A percentile compares a stretch with the other conserved stretches of the same genome.
Evolutionary conservation across 2,888 invertebrate species (phyloP).

Genomic region (Perithous albicinctus): DNA sequence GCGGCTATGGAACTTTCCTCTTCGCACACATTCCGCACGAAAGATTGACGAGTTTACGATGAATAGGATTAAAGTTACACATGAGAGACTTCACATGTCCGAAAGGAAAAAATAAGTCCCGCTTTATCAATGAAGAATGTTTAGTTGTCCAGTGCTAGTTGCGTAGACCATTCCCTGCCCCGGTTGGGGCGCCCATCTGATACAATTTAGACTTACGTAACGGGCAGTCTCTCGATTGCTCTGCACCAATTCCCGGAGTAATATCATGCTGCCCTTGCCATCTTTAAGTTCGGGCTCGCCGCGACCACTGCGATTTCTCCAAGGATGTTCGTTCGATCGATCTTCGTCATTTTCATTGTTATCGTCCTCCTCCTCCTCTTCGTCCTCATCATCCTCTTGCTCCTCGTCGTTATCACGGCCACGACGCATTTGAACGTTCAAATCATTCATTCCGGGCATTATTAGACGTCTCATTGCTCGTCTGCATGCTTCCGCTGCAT

Average conservation of each 20-base stretch:
- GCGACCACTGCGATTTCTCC: slow-evolving; percentile 65
- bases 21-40: slow-evolving; percentile 65
- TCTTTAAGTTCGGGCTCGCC: slow-evolving; percentile 73
- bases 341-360: slow-evolving; percentile 73
- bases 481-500: slow-evolving; percentile 72
- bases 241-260: slow-evolving; percentile 89
- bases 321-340: slow-evolving; percentile 61
- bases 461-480: slow-evolving; percentile 80
- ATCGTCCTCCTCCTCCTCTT: slow-evolving; percentile 82
- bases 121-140: slow-evolving; percentile 86
- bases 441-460: slow-evolving; percentile 79
- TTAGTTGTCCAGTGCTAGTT: slow-evolving; percentile 93
- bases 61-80: slow-evolving; percentile 65
- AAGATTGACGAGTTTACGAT: slow-evolving; percentile 60
- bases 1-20: slow-evolving; percentile 63
- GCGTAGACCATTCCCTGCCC: slow-evolving; percentile 95
- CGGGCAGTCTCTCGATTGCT: slow-evolving; percentile 87
- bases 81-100: slow-evolving; percentile 57
- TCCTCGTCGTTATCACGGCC: slow-evolving; percentile 29
- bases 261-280: slow-evolving; percentile 83
- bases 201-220: slow-evolving; percentile 92
- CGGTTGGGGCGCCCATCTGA: slow-evolving; percentile 93
- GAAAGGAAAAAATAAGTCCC: slow-evolving; percentile 2
- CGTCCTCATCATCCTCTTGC: slow-evolving; percentile 84
- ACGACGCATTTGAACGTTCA: slow-evolving; percentile 4